Conservation (phyloP, 2,113 vertebrate species). For the Channa maculata region DNA sequence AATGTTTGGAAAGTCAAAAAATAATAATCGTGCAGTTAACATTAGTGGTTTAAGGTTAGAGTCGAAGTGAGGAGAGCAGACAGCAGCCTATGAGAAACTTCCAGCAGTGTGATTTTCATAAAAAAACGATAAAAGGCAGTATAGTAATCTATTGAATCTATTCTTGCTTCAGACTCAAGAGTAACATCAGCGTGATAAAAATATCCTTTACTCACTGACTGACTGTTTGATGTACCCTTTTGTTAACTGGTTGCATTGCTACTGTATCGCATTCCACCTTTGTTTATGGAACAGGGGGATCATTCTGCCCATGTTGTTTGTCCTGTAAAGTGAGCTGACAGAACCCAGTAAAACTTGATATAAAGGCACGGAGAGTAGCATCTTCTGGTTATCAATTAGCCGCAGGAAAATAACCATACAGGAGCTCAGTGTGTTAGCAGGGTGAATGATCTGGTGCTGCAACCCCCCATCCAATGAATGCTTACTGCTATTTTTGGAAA, state of each 20-base stretch:
- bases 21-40: neutral
- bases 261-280: too few relatives aligned
- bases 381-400: constrained; percentile 38
- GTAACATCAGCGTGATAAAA: neutral
- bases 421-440: constrained; percentile 36
- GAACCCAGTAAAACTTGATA: constrained; percentile 1
- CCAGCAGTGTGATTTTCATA: neutral
- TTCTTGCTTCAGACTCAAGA: neutral
- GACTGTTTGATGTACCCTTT: too few relatives aligned
- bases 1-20: neutral
- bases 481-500: constrained; percentile 55
- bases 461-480: constrained; percentile 9
- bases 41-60: neutral
- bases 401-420: constrained; percentile 20
- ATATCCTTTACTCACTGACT: neutral
- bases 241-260: too few relatives aligned
- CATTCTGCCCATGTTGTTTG: too few relatives aligned
- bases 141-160: neutral
- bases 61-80: neutral
- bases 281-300: too few relatives aligned
- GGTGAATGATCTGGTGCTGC: constrained; percentile 37
- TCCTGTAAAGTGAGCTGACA: too few relatives aligned
- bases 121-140: neutral
- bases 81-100: neutral
- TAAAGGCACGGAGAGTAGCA: constrained; percentile 2